These are phyloP conservation scores for Hypocryptadius cinnamomeus DNA, from an alignment of 2,113 vertebrate species.

Conservation along the genomic window DNA sequence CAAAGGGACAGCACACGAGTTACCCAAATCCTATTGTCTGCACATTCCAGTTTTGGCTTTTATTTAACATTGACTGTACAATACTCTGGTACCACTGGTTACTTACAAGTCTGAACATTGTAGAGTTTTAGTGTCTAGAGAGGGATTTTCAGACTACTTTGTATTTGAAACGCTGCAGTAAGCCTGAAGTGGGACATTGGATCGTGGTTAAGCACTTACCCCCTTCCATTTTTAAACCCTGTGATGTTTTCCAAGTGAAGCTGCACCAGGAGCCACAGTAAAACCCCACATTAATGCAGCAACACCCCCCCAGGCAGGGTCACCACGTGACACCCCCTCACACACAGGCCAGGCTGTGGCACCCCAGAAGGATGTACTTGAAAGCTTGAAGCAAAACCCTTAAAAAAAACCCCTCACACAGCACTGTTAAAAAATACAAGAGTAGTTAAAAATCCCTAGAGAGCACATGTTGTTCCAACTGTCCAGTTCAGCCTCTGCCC, in stretches of 20 bases:
- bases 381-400: background rate
- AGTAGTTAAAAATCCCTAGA: slow-evolving; percentile 64
- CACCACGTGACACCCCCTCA: background rate
- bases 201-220: background rate
- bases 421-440: slow-evolving; percentile 65
- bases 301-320: background rate
- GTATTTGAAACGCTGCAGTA: slow-evolving; percentile 54
- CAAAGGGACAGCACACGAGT: slow-evolving; percentile 68
- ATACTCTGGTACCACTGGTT: slow-evolving; percentile 64
- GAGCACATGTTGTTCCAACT: slow-evolving; percentile 13
- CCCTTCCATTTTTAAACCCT: background rate
- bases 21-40: slow-evolving; percentile 69
- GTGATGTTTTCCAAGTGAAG: background rate
- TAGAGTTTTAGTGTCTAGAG: slow-evolving; percentile 67
- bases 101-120: slow-evolving; percentile 63
- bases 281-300: background rate
- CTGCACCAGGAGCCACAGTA: background rate
- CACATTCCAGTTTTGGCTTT: slow-evolving; percentile 81
- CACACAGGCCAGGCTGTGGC: background rate
- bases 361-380: background rate
- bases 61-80: slow-evolving; percentile 74
- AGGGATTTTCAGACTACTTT: slow-evolving; percentile 62
- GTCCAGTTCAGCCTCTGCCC: slow-evolving; percentile 50
- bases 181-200: background rate
- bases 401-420: background rate